Percentiles rank a stretch among this genome's conserved stretches.
phyloP scores from a whole-genome alignment of 2,113 vertebrate genomes.

The Cynoglossus semilaevis region DNA sequence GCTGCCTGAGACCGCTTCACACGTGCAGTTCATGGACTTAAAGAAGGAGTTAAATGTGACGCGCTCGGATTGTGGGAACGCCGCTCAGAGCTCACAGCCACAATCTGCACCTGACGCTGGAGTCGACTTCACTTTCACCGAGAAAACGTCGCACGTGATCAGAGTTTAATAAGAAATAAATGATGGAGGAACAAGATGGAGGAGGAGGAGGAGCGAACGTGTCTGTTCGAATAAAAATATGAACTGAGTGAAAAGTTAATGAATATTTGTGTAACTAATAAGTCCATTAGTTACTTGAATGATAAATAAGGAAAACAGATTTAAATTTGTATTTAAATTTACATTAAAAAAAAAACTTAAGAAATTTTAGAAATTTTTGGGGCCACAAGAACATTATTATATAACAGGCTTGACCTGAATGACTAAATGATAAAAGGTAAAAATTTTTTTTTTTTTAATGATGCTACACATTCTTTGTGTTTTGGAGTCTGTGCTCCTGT shows the following conservation, averaged over 20 bases:
- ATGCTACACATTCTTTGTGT: slow-evolving; percentile 2
- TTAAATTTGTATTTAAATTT: too few relatives aligned
- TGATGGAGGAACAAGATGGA: too few relatives aligned
- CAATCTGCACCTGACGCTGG: slow-evolving; percentile 13
- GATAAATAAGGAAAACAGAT: too few relatives aligned
- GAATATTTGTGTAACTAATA: too few relatives aligned
- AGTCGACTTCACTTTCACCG: background rate
- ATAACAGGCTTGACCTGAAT: background rate
- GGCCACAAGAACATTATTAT: too few relatives aligned
- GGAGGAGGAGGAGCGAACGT: too few relatives aligned
- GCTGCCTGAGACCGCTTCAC: slow-evolving; percentile 36
- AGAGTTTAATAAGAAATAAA: too few relatives aligned
- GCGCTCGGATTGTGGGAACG: slow-evolving; percentile 74
- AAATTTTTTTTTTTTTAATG: background rate
- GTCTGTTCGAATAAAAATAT: too few relatives aligned
- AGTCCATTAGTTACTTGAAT: too few relatives aligned
- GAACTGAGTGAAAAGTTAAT: too few relatives aligned
- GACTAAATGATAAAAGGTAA: background rate
- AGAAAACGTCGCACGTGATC: background rate
- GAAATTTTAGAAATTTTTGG: too few relatives aligned
- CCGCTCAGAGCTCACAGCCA: slow-evolving; percentile 43
- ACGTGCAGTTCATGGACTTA: slow-evolving; percentile 23
- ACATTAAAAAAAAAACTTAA: too few relatives aligned
- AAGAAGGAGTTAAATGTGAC: slow-evolving; percentile 72
- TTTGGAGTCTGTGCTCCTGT: slow-evolving; percentile 61